These are phyloP conservation scores for Eupithecia centaureata DNA, from an alignment of 2,888 invertebrate species.

Conservation along the genomic window DNA sequence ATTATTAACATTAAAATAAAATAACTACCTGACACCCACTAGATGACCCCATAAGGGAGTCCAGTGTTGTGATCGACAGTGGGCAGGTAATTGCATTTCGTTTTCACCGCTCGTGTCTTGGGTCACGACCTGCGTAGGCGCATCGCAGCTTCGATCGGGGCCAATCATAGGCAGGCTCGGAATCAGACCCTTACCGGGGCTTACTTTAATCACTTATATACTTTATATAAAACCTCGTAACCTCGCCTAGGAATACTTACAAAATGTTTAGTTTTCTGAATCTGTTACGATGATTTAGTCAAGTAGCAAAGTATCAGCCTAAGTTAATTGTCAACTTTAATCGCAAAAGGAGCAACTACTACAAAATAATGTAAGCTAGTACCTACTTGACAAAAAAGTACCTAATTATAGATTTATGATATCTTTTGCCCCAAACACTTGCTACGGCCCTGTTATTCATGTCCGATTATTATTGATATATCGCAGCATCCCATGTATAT, in stretches of 20 bases:
- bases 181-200: constrained; percentile 8
- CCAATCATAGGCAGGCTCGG: constrained; percentile 43
- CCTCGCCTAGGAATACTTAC: no score
- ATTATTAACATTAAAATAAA: constrained; percentile 28
- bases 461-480: constrained; percentile 65
- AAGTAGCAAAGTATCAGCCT: no score
- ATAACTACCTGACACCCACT: constrained; percentile 30
- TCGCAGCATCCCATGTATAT: constrained; percentile 52
- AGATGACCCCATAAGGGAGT: constrained; percentile 36
- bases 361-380: no score
- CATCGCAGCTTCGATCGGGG: constrained; percentile 51
- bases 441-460: constrained; percentile 46
- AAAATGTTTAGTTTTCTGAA: background rate
- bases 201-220: background rate
- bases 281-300: background rate
- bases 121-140: constrained; percentile 71
- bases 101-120: constrained; percentile 58
- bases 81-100: constrained; percentile 45
- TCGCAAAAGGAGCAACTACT: no score
- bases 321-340: no score
- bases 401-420: no score
- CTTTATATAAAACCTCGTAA: no score
- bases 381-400: no score
- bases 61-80: constrained; percentile 43
- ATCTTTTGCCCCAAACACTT: constrained; percentile 1